A percentile compares a stretch with the other conserved stretches of the same genome.
These are phyloP conservation scores for Anneissia japonica DNA, from an alignment of 35 echinoderm and acorn worm genomes.

Conservation along the genomic window DNA sequence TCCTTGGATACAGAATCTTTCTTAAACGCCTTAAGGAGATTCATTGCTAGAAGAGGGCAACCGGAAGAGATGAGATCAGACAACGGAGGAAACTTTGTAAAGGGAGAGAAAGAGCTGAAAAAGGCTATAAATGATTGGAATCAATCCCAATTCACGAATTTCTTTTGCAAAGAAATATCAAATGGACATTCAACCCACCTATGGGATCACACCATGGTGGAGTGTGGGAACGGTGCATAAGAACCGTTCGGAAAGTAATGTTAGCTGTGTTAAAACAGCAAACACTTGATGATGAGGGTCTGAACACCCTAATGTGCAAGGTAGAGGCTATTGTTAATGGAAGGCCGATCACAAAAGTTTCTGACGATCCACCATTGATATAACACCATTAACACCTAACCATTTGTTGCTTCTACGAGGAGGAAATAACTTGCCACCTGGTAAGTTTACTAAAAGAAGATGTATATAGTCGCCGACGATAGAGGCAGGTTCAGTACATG, in stretches of 20 bases:
- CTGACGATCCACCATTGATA: slow-evolving; percentile 28
- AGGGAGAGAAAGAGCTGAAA: slow-evolving; percentile 34
- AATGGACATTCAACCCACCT: slow-evolving; percentile 43
- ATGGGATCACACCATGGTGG: slow-evolving; percentile 48
- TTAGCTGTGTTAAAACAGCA: slow-evolving; percentile 16
- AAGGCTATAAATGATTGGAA: slow-evolving; percentile 29
- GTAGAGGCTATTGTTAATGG: slow-evolving; percentile 20
- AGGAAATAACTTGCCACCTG: background rate
- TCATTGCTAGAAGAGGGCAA: slow-evolving; percentile 13
- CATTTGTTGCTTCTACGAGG: background rate
- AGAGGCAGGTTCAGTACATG: slow-evolving; percentile 27
- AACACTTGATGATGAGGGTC: slow-evolving; percentile 13
- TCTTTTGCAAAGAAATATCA: background rate
- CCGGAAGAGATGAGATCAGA: slow-evolving; percentile 23
- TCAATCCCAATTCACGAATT: slow-evolving; percentile 23
- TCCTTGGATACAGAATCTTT: slow-evolving; percentile 18
- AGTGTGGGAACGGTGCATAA: slow-evolving; percentile 39
- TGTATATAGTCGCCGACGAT: background rate
- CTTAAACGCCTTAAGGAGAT: slow-evolving; percentile 14
- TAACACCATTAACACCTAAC: slow-evolving; percentile 21
- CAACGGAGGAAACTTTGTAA: slow-evolving; percentile 51
- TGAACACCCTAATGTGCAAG: slow-evolving; percentile 26
- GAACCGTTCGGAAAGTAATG: slow-evolving; percentile 29
- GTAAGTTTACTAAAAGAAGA: background rate
- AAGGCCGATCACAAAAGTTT: slow-evolving; percentile 20